phyloP scores from a whole-genome alignment of 2,888 invertebrate genomes.

The Epinotia brunnichana region DNA sequence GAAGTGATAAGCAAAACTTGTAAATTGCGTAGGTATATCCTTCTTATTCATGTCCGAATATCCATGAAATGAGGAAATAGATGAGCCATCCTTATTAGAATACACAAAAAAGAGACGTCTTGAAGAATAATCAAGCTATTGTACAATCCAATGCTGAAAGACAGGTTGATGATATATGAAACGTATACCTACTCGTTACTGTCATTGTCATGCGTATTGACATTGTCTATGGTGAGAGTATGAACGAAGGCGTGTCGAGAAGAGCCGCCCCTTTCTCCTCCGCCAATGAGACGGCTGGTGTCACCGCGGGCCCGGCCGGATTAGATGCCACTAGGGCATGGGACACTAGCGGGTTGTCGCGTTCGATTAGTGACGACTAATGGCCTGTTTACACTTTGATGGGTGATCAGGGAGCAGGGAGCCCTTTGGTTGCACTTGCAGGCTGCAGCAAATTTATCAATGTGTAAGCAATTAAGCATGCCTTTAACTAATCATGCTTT shows the following conservation, averaged over 20 bases:
- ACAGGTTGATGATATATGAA: too few species aligned
- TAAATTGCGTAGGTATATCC: too few species aligned
- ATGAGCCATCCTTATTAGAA: too few species aligned
- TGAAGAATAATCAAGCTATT: too few species aligned
- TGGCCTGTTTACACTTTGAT: conserved; percentile 4
- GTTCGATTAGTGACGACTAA: conserved; percentile 1
- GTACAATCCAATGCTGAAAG: too few species aligned
- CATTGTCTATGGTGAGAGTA: conserved; percentile 42
- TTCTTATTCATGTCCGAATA: too few species aligned
- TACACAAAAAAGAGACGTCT: too few species aligned
- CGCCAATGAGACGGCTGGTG: conserved; percentile 68
- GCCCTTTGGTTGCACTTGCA: too few species aligned
- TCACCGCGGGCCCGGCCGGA: conserved; percentile 59
- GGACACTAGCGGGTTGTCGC: conserved; percentile 13
- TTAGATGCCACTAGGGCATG: conserved; percentile 45
- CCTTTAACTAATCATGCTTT: not conserved
- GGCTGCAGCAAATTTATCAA: too few species aligned
- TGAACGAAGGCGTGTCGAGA: conserved; percentile 61
- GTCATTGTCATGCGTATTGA: conserved; percentile 8
- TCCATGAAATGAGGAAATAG: too few species aligned
- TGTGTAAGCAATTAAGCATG: not conserved
- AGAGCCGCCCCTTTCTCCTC: conserved; percentile 73
- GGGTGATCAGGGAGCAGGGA: too few species aligned
- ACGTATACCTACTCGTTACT: not conserved
- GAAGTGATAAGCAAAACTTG: too few species aligned